Evolutionary conservation across 2,888 invertebrate genomes (phyloP).

Genomic region (Drosophila conformis): DNA sequence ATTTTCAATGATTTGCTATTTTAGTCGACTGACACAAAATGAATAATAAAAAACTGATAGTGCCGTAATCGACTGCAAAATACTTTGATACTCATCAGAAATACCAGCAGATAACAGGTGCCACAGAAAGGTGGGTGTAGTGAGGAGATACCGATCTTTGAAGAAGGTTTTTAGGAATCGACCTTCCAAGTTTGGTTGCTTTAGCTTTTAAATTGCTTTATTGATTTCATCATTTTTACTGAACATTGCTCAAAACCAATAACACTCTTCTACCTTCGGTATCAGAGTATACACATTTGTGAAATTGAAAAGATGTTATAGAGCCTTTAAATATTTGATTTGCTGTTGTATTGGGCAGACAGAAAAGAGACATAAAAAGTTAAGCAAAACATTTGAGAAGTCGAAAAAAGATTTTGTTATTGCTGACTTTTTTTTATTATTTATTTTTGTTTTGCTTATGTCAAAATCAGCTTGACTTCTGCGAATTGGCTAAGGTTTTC

Average conservation of each 20-base stretch:
- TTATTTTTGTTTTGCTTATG: conserved; percentile 13
- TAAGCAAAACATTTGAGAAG: not conserved
- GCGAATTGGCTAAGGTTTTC: conserved; percentile 7
- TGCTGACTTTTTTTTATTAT: not conserved
- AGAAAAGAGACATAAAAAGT: not conserved
- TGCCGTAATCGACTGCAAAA: not conserved
- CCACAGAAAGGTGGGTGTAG: not conserved
- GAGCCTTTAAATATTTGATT: not conserved
- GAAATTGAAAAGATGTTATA: not conserved
- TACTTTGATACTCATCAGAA: not conserved
- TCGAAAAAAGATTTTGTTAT: not conserved
- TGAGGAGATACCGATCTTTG: not conserved
- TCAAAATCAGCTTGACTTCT: conserved; percentile 1
- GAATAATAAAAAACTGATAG: too few species aligned
- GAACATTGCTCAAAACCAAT: not conserved
- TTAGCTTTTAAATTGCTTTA: not conserved
- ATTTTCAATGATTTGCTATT: not conserved
- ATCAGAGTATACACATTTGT: not conserved
- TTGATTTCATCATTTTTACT: too few species aligned
- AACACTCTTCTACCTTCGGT: not conserved
- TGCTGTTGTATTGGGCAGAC: not conserved
- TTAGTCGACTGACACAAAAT: not conserved
- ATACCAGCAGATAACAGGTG: not conserved
- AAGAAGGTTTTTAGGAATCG: not conserved
- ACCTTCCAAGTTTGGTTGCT: not conserved